Evolutionary conservation across 2,113 vertebrate genomes (phyloP).

Genomic region (Salvator merianae): DNA sequence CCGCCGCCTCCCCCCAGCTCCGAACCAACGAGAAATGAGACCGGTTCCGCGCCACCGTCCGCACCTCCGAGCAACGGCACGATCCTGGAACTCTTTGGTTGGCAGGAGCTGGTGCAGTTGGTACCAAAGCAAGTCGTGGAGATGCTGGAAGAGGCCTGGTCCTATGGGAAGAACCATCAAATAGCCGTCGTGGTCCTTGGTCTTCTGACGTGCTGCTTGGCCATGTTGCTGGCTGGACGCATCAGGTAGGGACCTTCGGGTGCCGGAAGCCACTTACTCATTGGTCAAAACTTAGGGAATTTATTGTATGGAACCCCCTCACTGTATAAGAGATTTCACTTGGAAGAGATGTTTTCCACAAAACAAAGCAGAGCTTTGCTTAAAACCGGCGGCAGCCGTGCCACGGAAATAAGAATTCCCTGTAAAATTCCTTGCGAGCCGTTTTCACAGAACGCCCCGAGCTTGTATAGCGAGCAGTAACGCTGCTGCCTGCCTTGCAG

Average conservation of each 20-base stretch:
- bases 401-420: no score
- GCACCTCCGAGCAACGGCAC: background rate
- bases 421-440: no score
- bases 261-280: background rate
- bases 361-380: no score
- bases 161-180: conserved; percentile 84
- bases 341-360: no score
- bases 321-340: no score
- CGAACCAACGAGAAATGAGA: background rate
- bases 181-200: conserved; percentile 81
- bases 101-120: conserved; percentile 77
- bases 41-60: rapidly evolving
- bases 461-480: no score
- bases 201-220: conserved; percentile 85
- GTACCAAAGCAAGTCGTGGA: conserved; percentile 76
- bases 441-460: no score
- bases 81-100: conserved; percentile 25
- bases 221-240: conserved; percentile 87
- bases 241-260: conserved; percentile 74
- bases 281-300: no score
- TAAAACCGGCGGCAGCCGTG: no score
- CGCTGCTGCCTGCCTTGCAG: no score
- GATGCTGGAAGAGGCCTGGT: conserved; percentile 75
- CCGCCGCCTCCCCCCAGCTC: conserved; percentile 41
- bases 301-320: no score